Base-by-base conservation (phyloP, 2,797 vertebrate species). In the Presbytis comata region DNA sequence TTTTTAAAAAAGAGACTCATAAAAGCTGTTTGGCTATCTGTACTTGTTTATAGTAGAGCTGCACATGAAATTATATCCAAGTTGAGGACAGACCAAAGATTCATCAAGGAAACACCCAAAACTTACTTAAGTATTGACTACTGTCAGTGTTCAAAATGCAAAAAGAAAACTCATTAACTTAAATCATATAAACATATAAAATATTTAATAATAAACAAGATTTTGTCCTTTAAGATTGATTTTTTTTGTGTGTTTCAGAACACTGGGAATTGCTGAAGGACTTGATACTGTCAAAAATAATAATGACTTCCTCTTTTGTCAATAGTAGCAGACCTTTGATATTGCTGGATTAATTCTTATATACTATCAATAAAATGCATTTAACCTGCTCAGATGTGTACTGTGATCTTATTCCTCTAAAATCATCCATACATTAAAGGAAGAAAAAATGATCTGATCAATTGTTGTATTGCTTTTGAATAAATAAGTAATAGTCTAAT, bases 1-100 rank as follows among this genome's bases (percentile, higher is more conserved):
- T 48, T 6, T 17, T 85, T 11, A 39, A n/a, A 67, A 67, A 83
- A 92, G 19, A 57, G n/a, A 83, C 46, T 78, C 10, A 57, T 33
- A 30, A 84, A 95, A 89, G 46, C 5, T 8, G 2, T 76, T 93
- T 97, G 92, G 39, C 19, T 83, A 17, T 76, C 81, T 92, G 4
- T 94, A 36, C 8, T 93, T 95, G 19, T 92, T 96, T 92, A 86
- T 1, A 95, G 12, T 76, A 91, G 67, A 92, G 55, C 2, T 64
- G 53, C 95, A 83, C 57, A 24, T 84, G 33, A 96, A 97, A 96
- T 96, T 91, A 81, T 97, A 84, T 84, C 46, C 5, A 39, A 82
- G 10, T 44, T 81, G 72, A 14, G 57, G n/a, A 87, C 80, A 79
- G 7, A 75, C 6, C 55, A 94, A 89, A 57, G 67, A 91, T 50